Evolutionary conservation across 2,797 vertebrate species (phyloP), one percentile per base, ranked within the genome.

Genomic region (Catamblyrhynchus diadema): DNA sequence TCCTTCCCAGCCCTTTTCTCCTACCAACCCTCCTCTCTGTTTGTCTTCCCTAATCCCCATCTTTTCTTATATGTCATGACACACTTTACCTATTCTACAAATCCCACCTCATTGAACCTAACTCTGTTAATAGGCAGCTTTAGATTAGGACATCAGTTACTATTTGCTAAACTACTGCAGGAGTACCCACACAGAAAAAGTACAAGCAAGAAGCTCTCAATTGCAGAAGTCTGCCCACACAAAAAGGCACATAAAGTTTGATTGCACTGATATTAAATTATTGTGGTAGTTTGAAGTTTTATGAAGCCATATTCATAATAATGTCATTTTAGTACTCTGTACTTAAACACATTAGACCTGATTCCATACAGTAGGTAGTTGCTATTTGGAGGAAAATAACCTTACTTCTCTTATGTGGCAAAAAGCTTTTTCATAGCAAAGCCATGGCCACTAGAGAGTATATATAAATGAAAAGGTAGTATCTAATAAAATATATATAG

Each of bases 151-250:
- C 98, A 98, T 70, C 39, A 37, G 42, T 71, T 73, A 30, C 47
- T 84, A 78, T 41, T 96, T 98, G 67, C 95, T 99, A 77, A 98
- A 98, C 91, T 99, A 97, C 96, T 98, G 98, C 86, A 98, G 98
- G 86, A 94, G 98, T 84, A 98, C 98, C 14, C 97, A 97, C 93
- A 98, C 93, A 48, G 28, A 91, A 87, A 94, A 83, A 72, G 41
- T 86, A 95, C 74, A 92, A 41, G 65, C 39, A 57, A 71, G 48
- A 78, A 89, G 62, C 54, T 94, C 33, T 86, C 4, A 7, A 15
- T 33, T 88, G 42, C 32, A 64, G 64, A 89, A 69, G 17, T 53
- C 70, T 64, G 56, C 39, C 73, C 75, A 60, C 59, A 88, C 70
- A 88, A 91, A 86, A 82, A 70, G 42, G 71, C 70, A 35, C n/a